These are phyloP conservation scores for Halcyon leucocephala DNA, from an alignment of 2,797 vertebrate species.

Conservation along the genomic window DNA sequence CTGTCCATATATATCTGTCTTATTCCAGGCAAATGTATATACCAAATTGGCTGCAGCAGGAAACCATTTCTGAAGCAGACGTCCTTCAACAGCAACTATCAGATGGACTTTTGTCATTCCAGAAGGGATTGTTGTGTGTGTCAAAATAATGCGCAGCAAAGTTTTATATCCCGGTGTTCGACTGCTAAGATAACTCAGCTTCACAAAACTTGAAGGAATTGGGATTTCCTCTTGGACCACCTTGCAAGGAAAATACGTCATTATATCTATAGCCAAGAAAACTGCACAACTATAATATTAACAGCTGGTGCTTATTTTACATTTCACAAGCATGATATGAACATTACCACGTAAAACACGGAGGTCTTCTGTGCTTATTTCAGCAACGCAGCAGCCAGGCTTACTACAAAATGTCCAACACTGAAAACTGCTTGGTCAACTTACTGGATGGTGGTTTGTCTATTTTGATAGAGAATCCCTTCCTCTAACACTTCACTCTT, in stretches of 20 bases:
- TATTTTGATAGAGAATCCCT: not conserved
- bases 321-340: not conserved
- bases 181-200: constrained; percentile 94
- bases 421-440: not conserved
- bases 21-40: constrained; percentile 95
- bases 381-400: not conserved
- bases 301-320: not conserved
- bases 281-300: not conserved
- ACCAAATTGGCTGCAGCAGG: constrained; percentile 90
- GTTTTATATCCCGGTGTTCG: constrained; percentile 93
- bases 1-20: constrained; percentile 96
- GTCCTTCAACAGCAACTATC: constrained; percentile 89
- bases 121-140: constrained; percentile 84
- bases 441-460: not conserved
- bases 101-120: constrained; percentile 95
- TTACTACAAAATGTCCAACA: not conserved
- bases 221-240: constrained; percentile 93
- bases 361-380: not conserved
- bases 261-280: not conserved
- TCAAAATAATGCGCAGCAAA: constrained; percentile 90
- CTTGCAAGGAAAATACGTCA: constrained; percentile 68
- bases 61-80: constrained; percentile 94
- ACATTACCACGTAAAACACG: not conserved
- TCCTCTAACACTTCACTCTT: not conserved
- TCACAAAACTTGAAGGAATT: constrained; percentile 93